Evolutionary conservation across 1,140 invertebrate genomes (phyloP).

Genomic region (Euwallacea similis): DNA sequence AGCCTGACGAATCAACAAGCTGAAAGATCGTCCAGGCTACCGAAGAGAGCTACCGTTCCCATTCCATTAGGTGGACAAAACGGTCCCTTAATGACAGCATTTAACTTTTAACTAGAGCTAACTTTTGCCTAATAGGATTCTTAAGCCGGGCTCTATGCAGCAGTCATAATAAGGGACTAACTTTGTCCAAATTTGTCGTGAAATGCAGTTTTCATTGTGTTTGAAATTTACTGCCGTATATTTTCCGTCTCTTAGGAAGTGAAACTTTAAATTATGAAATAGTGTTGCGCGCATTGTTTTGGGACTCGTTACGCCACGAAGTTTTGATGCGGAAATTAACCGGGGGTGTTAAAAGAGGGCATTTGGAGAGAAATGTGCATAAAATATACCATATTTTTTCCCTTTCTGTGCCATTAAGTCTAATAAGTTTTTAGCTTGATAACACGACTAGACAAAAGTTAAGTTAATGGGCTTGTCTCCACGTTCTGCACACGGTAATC

Average conservation of each 20-base stretch:
- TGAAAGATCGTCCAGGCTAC: too few species aligned
- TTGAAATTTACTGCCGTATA: conserved; percentile 20
- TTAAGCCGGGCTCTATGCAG: conserved; percentile 9
- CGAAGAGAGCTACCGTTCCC: too few species aligned
- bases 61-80: background rate
- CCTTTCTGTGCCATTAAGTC: background rate
- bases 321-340: conserved; percentile 23
- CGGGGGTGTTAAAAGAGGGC: background rate
- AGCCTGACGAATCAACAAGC: too few species aligned
- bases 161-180: conserved; percentile 27
- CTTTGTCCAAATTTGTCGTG: conserved; percentile 29
- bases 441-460: conserved; percentile 5
- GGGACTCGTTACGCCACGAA: conserved; percentile 10
- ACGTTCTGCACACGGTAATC: conserved; percentile 9
- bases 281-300: conserved; percentile 20
- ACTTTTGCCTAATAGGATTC: conserved; percentile 20
- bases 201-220: conserved; percentile 31
- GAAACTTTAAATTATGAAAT: conserved; percentile 30
- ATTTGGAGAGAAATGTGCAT: background rate
- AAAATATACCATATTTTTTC: background rate
- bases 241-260: conserved; percentile 28
- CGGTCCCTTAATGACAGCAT: conserved; percentile 17
- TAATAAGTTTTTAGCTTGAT: conserved; percentile 3
- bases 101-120: conserved; percentile 23
- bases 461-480: conserved; percentile 6